Evolutionary conservation across 2,888 invertebrate species (phyloP).

Genomic region (Mactromeris polynyma): DNA sequence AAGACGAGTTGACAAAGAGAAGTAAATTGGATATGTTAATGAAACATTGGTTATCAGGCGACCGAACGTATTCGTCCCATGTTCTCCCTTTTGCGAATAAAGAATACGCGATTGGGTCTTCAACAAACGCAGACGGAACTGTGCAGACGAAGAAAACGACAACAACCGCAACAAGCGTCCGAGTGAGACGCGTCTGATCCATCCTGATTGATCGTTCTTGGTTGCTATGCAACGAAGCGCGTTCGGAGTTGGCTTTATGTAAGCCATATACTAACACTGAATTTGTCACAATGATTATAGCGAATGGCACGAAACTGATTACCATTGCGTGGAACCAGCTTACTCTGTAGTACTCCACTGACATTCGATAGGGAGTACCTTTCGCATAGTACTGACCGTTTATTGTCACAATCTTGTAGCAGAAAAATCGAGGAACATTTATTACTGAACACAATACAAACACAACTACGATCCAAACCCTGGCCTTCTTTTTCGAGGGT

Average conservation of each 20-base stretch:
- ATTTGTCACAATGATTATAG: slow-evolving; percentile 77
- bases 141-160: slow-evolving; percentile 81
- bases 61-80: slow-evolving; percentile 65
- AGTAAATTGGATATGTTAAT: slow-evolving; percentile 79
- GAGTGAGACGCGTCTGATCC: slow-evolving; percentile 82
- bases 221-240: slow-evolving; percentile 69
- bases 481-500: slow-evolving; percentile 76
- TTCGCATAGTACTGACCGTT: slow-evolving; percentile 30
- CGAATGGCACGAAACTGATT: slow-evolving; percentile 79
- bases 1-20: slow-evolving; percentile 79
- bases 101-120: slow-evolving; percentile 76
- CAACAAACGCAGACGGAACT: slow-evolving; percentile 81
- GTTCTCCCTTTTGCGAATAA: slow-evolving; percentile 69
- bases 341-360: slow-evolving; percentile 63
- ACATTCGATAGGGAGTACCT: slow-evolving; percentile 71
- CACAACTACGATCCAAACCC: slow-evolving; percentile 71
- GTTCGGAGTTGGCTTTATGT: slow-evolving; percentile 72
- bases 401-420: slow-evolving; percentile 60
- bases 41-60: slow-evolving; percentile 68
- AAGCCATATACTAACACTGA: slow-evolving; percentile 75
- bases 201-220: slow-evolving; percentile 72
- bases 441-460: slow-evolving; percentile 73
- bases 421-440: slow-evolving; percentile 80
- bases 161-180: slow-evolving; percentile 82
- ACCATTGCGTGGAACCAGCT: slow-evolving; percentile 78